These are phyloP conservation scores for Clarias magur DNA, from an alignment of 2,113 vertebrate species.

Conservation along the genomic window DNA sequence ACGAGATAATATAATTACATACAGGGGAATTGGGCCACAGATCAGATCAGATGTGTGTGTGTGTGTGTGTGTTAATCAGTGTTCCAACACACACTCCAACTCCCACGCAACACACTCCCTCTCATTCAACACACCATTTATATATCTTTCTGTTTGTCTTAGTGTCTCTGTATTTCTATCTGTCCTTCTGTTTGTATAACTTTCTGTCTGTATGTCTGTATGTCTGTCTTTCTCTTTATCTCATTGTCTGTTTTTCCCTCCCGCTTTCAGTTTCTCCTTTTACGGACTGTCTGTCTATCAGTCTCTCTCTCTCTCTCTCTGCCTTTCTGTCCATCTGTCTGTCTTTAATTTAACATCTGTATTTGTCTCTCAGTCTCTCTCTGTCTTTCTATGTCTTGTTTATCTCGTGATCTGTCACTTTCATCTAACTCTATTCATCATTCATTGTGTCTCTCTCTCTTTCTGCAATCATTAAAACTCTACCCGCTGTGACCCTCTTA, in stretches of 20 bases:
- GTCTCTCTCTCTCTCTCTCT: neutral
- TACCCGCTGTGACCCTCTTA: neutral
- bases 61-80: neutral
- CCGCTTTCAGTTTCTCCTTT: neutral
- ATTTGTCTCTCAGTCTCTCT: neutral
- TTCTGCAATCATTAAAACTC: neutral
- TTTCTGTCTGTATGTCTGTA: neutral
- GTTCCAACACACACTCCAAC: neutral
- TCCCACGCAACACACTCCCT: neutral
- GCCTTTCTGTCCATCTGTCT: slow-evolving; percentile 19
- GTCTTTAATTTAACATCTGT: neutral
- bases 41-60: neutral
- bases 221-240: neutral
- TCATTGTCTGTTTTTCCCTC: neutral
- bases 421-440: too few relatives aligned
- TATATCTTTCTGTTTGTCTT: neutral
- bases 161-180: neutral
- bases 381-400: slow-evolving; percentile 17
- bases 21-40: neutral
- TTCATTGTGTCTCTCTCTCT: slow-evolving; percentile 33
- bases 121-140: too few relatives aligned
- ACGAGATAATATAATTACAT: neutral
- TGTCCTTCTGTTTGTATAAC: neutral
- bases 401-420: neutral
- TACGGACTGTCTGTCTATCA: neutral